Conservation (phyloP, 2,113 vertebrate species). For the Catharus minimus region DNA sequence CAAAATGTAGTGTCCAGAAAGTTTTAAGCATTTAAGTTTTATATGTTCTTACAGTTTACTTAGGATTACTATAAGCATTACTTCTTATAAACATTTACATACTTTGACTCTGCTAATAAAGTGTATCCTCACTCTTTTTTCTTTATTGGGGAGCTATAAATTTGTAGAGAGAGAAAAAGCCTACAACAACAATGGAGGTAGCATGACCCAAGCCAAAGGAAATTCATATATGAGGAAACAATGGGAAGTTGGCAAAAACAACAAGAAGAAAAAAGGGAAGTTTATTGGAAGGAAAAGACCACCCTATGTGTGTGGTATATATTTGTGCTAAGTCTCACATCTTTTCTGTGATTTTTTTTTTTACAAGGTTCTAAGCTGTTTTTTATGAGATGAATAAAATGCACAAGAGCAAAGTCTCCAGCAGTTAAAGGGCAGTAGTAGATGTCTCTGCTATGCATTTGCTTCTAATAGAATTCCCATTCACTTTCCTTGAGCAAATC, state of each 20-base stretch:
- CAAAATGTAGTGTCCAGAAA: not conserved
- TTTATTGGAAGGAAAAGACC: conserved; percentile 21
- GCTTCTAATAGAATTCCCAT: conserved; percentile 56
- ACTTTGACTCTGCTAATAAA: conserved; percentile 27
- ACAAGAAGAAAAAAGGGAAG: not conserved
- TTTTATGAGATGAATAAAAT: conserved; percentile 66
- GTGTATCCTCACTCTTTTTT: not conserved
- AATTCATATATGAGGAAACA: conserved; percentile 17
- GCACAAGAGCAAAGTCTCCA: conserved; percentile 52
- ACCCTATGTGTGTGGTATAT: conserved; percentile 10
- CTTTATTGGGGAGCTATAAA: conserved; percentile 11
- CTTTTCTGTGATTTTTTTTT: conserved; percentile 44
- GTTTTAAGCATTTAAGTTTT: not conserved
- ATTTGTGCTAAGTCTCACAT: conserved; percentile 55
- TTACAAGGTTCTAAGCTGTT: conserved; percentile 62
- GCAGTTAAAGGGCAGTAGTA: conserved; percentile 32
- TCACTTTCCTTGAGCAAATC: conserved; percentile 35
- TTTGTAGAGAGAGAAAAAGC: not conserved
- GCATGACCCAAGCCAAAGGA: not conserved
- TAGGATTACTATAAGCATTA: conserved; percentile 5
- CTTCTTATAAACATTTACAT: conserved; percentile 30
- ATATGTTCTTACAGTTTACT: conserved; percentile 33
- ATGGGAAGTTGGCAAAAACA: conserved; percentile 8
- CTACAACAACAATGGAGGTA: not conserved
- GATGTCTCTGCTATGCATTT: conserved; percentile 49